phyloP scores from a whole-genome alignment of 2,113 vertebrate species.

The Murina feae region DNA sequence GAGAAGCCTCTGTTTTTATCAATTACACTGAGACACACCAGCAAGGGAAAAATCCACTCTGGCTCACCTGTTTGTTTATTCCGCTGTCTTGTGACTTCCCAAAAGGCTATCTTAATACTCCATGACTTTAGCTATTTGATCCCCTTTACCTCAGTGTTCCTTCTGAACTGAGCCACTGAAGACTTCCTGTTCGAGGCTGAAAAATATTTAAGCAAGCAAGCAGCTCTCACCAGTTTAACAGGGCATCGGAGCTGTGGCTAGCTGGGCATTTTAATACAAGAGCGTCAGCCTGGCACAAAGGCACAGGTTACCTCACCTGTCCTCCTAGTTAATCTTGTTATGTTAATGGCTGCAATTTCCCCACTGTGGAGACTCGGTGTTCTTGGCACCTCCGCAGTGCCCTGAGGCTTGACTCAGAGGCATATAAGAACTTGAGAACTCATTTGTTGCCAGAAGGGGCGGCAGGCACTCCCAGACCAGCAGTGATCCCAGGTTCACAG shows the following conservation, averaged over 20 bases:
- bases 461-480: not conserved
- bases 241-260: not conserved
- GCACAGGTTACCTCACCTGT: slow-evolving; percentile 62
- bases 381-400: slow-evolving; percentile 72
- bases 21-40: slow-evolving; percentile 3
- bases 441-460: not conserved
- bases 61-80: slow-evolving; percentile 33
- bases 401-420: slow-evolving; percentile 72
- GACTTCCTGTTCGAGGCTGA: slow-evolving; percentile 41
- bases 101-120: slow-evolving; percentile 45
- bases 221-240: not conserved
- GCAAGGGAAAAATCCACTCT: not conserved
- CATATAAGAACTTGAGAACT: slow-evolving; percentile 43
- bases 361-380: slow-evolving; percentile 65
- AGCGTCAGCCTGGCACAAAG: slow-evolving; percentile 18
- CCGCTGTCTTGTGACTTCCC: slow-evolving; percentile 50
- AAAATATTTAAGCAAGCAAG: slow-evolving; percentile 11
- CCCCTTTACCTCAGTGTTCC: not conserved
- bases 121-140: slow-evolving; percentile 12
- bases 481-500: not conserved
- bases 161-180: not conserved
- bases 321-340: slow-evolving; percentile 64
- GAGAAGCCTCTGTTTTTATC: slow-evolving; percentile 1
- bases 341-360: slow-evolving; percentile 51
- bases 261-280: slow-evolving; percentile 7